Percentiles rank a stretch among this genome's conserved stretches.
Conservation (phyloP, 2,113 vertebrate species). For the Lepus europaeus region DNA sequence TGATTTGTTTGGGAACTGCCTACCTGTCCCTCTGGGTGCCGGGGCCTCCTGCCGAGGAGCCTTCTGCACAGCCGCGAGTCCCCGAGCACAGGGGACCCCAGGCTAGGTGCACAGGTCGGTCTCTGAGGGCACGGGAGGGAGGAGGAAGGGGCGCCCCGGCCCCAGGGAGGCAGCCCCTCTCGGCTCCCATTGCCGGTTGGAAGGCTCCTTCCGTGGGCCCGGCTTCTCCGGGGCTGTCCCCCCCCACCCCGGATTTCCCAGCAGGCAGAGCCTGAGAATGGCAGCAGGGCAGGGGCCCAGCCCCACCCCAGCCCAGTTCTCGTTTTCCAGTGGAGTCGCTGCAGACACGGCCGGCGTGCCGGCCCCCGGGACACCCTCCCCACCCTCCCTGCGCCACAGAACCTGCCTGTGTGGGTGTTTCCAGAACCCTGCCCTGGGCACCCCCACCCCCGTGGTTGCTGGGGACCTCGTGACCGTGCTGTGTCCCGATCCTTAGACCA, state of each 20-base stretch:
- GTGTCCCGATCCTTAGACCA: neutral
- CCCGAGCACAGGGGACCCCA: fast-evolving
- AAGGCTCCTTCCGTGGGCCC: no score
- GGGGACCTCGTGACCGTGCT: fast-evolving
- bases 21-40: neutral
- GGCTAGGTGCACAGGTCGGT: neutral
- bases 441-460: neutral
- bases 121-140: fast-evolving
- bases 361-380: neutral
- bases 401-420: neutral
- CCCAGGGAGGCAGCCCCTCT: neutral
- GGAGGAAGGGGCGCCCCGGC: no score
- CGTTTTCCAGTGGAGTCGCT: neutral
- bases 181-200: no score
- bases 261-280: no score
- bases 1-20: neutral
- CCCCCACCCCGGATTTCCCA: fast-evolving
- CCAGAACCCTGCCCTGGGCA: neutral
- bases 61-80: fast-evolving
- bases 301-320: no score
- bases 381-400: neutral
- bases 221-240: no score
- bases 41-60: no score
- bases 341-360: fast-evolving
- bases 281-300: no score